Evolutionary conservation across 2,113 vertebrate species (phyloP), one percentile per base, ranked within the genome.

Genomic region (Stictonetta naevosa): DNA sequence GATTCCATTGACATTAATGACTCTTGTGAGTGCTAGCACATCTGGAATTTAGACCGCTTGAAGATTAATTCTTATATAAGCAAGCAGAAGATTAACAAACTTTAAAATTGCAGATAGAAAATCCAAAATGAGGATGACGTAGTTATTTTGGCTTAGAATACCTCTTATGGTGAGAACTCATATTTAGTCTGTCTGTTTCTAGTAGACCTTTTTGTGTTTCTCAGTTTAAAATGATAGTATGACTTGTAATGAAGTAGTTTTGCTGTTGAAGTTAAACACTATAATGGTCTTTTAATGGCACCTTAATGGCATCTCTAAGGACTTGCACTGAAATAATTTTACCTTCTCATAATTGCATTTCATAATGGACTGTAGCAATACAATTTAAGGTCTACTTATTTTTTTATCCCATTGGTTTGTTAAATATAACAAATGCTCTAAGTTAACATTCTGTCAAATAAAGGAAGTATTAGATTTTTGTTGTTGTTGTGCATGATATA

Each of bases 281-380:
- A 60, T 94, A 86, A 94, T 94, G 66, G 34, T 75, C 62, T 89
- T 97, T 92, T 97, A 96, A 96, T 91, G 90, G 68, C 72, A 74
- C 59, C 91, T 93, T 92, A 95, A 93, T 94, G 88, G 71, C 14
- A 72, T 93, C 95, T 94, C 90, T 23, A 71, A 33, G 88, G 94
- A 93, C 69, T 90, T 92, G 46, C 69, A 72, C 21, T 55, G 38
- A 55, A 84, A 79, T 90, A 80, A 91, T 96, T 96, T 84, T 83
- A 88, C 92, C 84, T 93, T 89, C 62, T 83, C 67, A 59, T 82
- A 60, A 73, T 50, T 89, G 83, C 48, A 42, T 44, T 52, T 7
- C 21, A 12, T 33, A 78, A 60, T 13, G 48, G 79, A 74, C 58
- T 81, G 46, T 28, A 89, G 63, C 48, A 88, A 53, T 34, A 75